Base-by-base conservation (phyloP, 2,888 invertebrate species). In the Luffia ferchaultella region DNA sequence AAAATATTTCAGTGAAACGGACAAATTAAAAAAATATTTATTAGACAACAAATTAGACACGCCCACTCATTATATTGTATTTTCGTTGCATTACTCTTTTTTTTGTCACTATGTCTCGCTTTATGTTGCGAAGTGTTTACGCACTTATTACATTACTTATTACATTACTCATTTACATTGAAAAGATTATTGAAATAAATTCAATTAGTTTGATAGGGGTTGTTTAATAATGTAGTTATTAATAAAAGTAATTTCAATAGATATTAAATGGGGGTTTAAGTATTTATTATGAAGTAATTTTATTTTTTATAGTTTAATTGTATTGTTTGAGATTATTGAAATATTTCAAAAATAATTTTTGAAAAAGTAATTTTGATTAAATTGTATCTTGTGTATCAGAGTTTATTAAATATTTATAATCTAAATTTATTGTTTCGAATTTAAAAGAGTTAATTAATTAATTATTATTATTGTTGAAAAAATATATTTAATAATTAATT, bases 321-420 rank as follows among this genome's bases (percentile, higher is more conserved):
- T 87, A 87, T 82, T 78, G 86, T 78, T 51, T 71, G 69, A 77
- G 77, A 86, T 85, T 61, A 75, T 79, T 84, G 71, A 84, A 85
- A 85, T 83, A 67, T 18, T 46, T 52, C 53, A 73, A 62, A 84
- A 78, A 73, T 67, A 55, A 73, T 72, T 68, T 83, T 67, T 62
- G 56, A 49, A 20, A 59, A 73, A 87, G 87, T 85, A 83, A 87
- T 71, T 78, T 80, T 86, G 86, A 52, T 76, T 71, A 86, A 85
- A 73, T 70, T 84, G 86, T 90, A 89, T 88, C 88, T 90, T 90
- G 88, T 86, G 89, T 89, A 89, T 89, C 86, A 89, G 88, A 87
- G 87, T 85, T 86, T 83, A 86, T 88, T 83, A 80, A 89, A 60
- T 69, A 78, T 68, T 60, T 52, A 62, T 65, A 65, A 42, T 62